Conservation (phyloP, 1,140 invertebrate genomes). For the Aphis gossypii region DNA sequence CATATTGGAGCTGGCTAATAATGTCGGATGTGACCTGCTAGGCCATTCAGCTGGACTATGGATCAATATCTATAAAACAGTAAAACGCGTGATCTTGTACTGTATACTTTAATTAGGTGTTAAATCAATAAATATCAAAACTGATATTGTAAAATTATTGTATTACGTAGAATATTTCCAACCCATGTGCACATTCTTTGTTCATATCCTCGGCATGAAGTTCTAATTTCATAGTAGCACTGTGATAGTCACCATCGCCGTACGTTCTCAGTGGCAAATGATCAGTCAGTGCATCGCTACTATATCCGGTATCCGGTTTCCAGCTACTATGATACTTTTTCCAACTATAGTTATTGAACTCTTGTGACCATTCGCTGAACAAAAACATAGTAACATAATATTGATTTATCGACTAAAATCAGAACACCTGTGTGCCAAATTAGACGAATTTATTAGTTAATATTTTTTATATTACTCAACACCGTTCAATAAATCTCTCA, state of each 20-base stretch:
- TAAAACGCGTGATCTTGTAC: background rate
- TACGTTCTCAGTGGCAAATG: slow-evolving; percentile 26
- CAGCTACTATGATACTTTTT: slow-evolving; percentile 12
- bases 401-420: background rate
- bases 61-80: slow-evolving; percentile 54
- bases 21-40: background rate
- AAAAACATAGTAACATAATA: background rate
- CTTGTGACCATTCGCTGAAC: slow-evolving; percentile 29
- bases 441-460: background rate
- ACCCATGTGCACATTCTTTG: background rate
- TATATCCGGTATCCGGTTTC: slow-evolving; percentile 27
- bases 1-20: slow-evolving; percentile 7
- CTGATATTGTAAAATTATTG: background rate
- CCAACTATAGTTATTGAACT: background rate
- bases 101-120: no score
- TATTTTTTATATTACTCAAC: slow-evolving; percentile 32
- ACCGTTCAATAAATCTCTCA: slow-evolving; percentile 19
- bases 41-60: slow-evolving; percentile 60
- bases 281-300: background rate
- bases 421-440: background rate
- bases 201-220: background rate
- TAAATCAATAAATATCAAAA: background rate
- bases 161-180: slow-evolving; percentile 28
- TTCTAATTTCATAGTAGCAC: background rate
- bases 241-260: background rate